Base-by-base conservation (phyloP, 2,797 vertebrate genomes). In the Geotria australis region DNA sequence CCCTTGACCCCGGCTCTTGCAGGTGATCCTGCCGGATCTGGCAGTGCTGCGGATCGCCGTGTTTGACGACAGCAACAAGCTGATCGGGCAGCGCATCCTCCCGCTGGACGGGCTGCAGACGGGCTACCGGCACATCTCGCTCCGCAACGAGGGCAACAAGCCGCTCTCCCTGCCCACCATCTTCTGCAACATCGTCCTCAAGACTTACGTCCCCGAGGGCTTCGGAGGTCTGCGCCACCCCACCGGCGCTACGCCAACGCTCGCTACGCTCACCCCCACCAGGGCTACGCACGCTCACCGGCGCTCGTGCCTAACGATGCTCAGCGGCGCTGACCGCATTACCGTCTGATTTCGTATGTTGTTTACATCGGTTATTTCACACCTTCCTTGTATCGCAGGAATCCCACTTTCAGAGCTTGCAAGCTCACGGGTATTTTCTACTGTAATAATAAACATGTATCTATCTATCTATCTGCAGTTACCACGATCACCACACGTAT, bases 161-260 rank as follows among this genome's bases (percentile, higher is more conserved):
- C 91, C 89, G 1, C 75, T 94, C 60, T 91, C 91, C 6, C 70
- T 98, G 62, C 88, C 91, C 61, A 95, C 89, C 0, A 70, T 98
- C 67, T 98, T 98, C 77, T 98, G 91, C 74, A 91, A 94, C 70
- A 98, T 98, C 67, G 85, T 96, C 61, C 82, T 98, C 57, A 95
- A 96, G 75, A 98, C 91, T 56, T 98, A 98, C 1, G 88, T 98
- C 62, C 91, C 91, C 59, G 91, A 98, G 57, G 91, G 91, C 38
- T 95, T 98, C 57, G 91, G 91, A 74, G 91, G 86, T 94, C 47
- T 2, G 13, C 64, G 60, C 46, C 47, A 57, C 14, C 59, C 3
- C 7, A 47, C 60, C 2, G 0, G 8, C 48, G 48, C 49, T 57
- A 38, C 10, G 2, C 14, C 47, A 6, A 3, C 24, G 24, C 24